Base-by-base conservation (phyloP, 2,797 vertebrate species). In the Cynodonichthys magdalenae region DNA sequence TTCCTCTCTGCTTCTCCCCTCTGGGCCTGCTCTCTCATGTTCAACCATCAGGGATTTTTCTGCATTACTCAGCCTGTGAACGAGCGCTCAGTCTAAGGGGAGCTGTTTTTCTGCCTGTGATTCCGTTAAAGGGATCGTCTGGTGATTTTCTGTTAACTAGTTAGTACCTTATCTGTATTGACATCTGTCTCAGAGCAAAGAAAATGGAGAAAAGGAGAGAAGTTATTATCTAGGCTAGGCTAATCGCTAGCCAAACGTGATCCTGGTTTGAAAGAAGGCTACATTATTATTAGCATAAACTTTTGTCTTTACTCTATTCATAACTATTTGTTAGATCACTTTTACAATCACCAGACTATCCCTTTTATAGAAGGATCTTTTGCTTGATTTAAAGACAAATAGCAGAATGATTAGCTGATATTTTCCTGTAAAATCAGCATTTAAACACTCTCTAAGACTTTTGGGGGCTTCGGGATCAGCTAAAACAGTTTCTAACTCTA, bases 41-140 rank as follows among this genome's bases (percentile, higher is more conserved):
- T 82, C 63, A 67, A 63, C 72, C 72, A 17, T 5, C 31, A 79
- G 81, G 77, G 73, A 62, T 83, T 86, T 88, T 66, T 75, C 48
- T n/a, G 4, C 31, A 58, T 86, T 75, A 86, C 51, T 85, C 81
- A 81, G 76, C 66, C 77, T 68, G 49, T 36, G 60, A 65, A 65
- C 59, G 67, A 81, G 72, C 52, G 66, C 64, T 79, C 55, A 46
- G 53, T 66, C 56, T 53, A 36, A 34, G 42, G 18, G 18, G 18
- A 46, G 1, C 5, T 34, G 36, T 36, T 68, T 48, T 31, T 52
- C 17, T 29, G 12, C 59, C 27, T 42, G 8, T 15, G 10, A 44
- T 45, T 45, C 15, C 1, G 17, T 45, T 45, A 45, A n/a, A 12
- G 9, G 36, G 17, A 45, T 45, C n/a, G 17, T 45, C 17, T n/a